A percentile compares a stretch with the other conserved stretches of the same genome.
Evolutionary conservation across 2,888 invertebrate species (phyloP).

Genomic region (Hydriomena furcata): DNA sequence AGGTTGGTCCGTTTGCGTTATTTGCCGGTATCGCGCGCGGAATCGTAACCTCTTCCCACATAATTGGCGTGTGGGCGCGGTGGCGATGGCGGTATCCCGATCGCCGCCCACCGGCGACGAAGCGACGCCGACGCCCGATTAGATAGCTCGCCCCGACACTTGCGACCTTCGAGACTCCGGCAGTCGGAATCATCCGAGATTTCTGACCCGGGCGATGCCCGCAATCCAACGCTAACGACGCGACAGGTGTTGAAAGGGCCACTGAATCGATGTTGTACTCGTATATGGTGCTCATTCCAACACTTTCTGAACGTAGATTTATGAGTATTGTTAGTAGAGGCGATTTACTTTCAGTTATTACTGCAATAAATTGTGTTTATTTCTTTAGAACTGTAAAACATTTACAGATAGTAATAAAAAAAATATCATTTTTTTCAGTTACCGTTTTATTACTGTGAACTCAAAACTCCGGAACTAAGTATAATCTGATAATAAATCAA

Average conservation of each 20-base stretch:
- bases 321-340: not conserved
- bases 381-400: no score
- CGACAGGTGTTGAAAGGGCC: conserved; percentile 27
- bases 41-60: conserved; percentile 81
- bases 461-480: no score
- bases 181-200: conserved; percentile 47
- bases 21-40: conserved; percentile 65
- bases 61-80: conserved; percentile 82
- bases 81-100: conserved; percentile 71
- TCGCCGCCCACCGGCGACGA: conserved; percentile 78
- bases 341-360: not conserved
- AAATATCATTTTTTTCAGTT: no score
- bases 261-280: conserved; percentile 3
- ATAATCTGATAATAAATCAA: not conserved
- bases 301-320: not conserved
- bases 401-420: no score
- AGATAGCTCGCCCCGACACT: conserved; percentile 70
- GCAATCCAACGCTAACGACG: conserved; percentile 46
- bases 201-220: conserved; percentile 46
- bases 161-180: conserved; percentile 61
- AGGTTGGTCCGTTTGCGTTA: conserved; percentile 68
- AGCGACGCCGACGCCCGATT: conserved; percentile 73
- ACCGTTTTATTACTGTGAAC: no score
- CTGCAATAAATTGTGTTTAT: not conserved
- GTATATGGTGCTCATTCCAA: not conserved